Evolutionary conservation across 2,797 vertebrate species (phyloP).

Genomic region (Synaphobranchus kaupii): DNA sequence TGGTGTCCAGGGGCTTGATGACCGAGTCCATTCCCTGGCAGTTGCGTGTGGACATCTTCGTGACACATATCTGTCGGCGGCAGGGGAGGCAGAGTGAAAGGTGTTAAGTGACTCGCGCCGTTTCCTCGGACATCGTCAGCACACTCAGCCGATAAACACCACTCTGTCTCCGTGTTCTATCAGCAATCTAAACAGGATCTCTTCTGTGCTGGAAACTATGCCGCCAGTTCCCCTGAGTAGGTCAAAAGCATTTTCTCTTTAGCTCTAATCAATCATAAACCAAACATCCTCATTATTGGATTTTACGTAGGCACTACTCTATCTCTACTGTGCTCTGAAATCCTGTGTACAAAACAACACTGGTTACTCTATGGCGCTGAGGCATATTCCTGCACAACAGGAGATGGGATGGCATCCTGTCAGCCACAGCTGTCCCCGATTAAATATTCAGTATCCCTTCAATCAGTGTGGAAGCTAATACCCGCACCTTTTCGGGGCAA

Average conservation of each 20-base stretch:
- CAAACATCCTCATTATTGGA: neutral
- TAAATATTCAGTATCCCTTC: constrained; percentile 68
- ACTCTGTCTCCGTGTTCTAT: neutral
- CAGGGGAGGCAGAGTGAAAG: constrained; percentile 23
- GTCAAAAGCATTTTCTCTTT: neutral
- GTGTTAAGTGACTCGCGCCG: neutral
- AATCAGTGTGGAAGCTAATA: constrained; percentile 36
- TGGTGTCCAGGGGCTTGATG: constrained; percentile 93
- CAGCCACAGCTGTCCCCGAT: constrained; percentile 61
- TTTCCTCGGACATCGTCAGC: neutral
- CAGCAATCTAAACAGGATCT: neutral
- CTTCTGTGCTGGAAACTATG: neutral
- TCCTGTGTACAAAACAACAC: constrained; percentile 16
- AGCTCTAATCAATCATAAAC: neutral
- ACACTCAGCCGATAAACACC: neutral
- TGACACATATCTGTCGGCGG: constrained; percentile 91
- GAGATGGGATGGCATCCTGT: constrained; percentile 62
- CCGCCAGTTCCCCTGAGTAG: neutral
- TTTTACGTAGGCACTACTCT: neutral
- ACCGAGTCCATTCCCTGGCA: constrained; percentile 94
- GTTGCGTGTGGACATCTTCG: constrained; percentile 98
- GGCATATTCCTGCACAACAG: constrained; percentile 54
- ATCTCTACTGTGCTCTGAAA: constrained; percentile 8
- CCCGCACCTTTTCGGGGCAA: constrained; percentile 56
- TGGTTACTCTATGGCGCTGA: constrained; percentile 24